Evolutionary conservation across 2,888 invertebrate species (phyloP).

Genomic region (Pterobdella sp.): DNA sequence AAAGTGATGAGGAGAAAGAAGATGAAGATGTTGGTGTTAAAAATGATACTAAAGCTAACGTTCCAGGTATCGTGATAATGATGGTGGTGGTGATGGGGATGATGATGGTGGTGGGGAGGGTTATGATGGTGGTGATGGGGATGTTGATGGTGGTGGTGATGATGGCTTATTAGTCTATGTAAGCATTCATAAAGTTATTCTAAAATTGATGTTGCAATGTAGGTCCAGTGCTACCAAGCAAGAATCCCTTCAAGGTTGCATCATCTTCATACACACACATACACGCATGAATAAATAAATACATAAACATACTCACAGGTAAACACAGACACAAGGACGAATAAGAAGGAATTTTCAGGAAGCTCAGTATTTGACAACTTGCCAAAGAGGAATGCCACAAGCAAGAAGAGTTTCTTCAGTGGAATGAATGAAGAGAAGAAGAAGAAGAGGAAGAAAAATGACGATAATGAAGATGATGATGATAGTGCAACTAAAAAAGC

Average conservation of each 20-base stretch:
- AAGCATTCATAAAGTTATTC: background rate
- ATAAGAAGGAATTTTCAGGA: constrained; percentile 34
- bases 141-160: background rate
- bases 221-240: background rate
- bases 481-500: background rate
- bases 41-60: background rate
- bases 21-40: constrained; percentile 9
- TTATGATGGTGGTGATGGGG: background rate
- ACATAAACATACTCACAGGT: background rate
- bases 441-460: constrained; percentile 1
- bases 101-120: background rate
- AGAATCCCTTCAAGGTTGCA: background rate
- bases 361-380: constrained; percentile 47
- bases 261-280: background rate
- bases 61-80: background rate
- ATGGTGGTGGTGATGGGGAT: background rate
- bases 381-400: constrained; percentile 36
- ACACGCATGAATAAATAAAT: background rate
- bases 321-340: background rate
- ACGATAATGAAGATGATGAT: background rate
- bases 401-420: background rate
- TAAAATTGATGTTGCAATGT: too few species aligned
- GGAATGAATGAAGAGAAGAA: background rate
- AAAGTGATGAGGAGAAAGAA: constrained; percentile 13
- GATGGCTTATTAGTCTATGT: background rate